phyloP scores from a whole-genome alignment of 2,113 vertebrate species.

The Emydura subglobosa region DNA sequence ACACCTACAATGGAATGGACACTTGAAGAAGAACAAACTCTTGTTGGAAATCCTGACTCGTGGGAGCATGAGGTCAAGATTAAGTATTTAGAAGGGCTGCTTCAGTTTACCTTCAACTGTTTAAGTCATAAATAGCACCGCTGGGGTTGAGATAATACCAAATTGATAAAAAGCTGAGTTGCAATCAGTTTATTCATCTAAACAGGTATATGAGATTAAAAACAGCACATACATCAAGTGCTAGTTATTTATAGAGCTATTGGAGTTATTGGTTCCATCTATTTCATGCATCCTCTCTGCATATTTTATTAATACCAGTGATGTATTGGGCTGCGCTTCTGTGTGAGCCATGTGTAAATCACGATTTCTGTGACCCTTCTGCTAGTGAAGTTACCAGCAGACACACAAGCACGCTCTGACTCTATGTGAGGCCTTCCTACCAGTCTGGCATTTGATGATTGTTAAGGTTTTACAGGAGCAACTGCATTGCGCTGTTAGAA shows the following conservation, averaged over 20 bases:
- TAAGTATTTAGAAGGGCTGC: neutral
- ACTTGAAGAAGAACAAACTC: neutral
- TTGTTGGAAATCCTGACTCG: neutral
- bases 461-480: neutral
- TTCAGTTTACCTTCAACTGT: neutral
- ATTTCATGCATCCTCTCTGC: neutral
- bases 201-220: neutral
- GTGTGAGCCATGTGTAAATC: neutral
- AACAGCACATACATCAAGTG: neutral
- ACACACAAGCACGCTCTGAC: rapidly evolving
- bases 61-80: neutral
- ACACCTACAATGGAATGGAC: too few species aligned
- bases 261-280: neutral
- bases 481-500: neutral
- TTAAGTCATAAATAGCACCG: neutral
- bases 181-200: neutral
- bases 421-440: neutral
- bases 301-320: neutral
- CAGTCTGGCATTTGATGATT: neutral
- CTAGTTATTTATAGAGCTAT: neutral
- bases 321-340: neutral
- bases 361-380: neutral
- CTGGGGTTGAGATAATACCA: neutral
- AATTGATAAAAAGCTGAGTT: neutral
- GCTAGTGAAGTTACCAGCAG: neutral